Percentiles rank a stretch among this genome's conserved stretches.
Conservation (phyloP, 92 coral and sea anemone genomes). For the Epizoanthus ramosus region DNA sequence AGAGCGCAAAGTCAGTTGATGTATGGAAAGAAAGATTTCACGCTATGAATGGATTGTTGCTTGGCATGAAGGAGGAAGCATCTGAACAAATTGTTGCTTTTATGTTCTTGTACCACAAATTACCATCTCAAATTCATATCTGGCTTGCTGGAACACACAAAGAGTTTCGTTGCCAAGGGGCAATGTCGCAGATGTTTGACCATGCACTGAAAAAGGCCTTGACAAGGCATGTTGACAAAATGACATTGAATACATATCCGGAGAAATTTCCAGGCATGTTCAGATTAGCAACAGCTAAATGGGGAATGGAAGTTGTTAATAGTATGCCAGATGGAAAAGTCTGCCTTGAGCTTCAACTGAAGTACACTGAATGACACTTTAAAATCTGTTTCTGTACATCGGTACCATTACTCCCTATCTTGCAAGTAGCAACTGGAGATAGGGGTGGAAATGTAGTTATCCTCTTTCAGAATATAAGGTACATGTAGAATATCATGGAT, state of each 20-base stretch:
- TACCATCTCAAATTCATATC: slow-evolving; percentile 22
- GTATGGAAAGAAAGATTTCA: slow-evolving; percentile 34
- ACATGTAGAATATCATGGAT: no score
- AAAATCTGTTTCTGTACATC: no score
- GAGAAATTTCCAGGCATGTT: slow-evolving; percentile 28
- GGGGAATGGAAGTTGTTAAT: slow-evolving; percentile 20
- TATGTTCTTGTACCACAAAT: slow-evolving; percentile 38
- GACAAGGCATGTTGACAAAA: neutral
- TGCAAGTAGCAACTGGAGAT: no score
- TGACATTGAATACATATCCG: slow-evolving; percentile 33
- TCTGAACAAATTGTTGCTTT: slow-evolving; percentile 14
- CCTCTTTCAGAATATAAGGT: no score
- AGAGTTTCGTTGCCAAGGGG: slow-evolving; percentile 25
- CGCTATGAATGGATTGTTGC: slow-evolving; percentile 32
- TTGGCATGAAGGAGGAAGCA: neutral
- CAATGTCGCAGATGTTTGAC: slow-evolving; percentile 35
- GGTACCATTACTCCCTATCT: no score
- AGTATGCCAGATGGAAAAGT: slow-evolving; percentile 41
- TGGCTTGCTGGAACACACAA: slow-evolving; percentile 33
- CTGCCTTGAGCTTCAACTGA: slow-evolving; percentile 17
- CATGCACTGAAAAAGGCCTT: slow-evolving; percentile 23
- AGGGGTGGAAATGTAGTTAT: no score
- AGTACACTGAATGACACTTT: no score
- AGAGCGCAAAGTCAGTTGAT: slow-evolving; percentile 8
- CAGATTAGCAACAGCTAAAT: slow-evolving; percentile 17